Percentiles rank a stretch among this genome's conserved stretches.
Conservation (phyloP, 1,140 invertebrate genomes). For the Drosophila lowei region DNA sequence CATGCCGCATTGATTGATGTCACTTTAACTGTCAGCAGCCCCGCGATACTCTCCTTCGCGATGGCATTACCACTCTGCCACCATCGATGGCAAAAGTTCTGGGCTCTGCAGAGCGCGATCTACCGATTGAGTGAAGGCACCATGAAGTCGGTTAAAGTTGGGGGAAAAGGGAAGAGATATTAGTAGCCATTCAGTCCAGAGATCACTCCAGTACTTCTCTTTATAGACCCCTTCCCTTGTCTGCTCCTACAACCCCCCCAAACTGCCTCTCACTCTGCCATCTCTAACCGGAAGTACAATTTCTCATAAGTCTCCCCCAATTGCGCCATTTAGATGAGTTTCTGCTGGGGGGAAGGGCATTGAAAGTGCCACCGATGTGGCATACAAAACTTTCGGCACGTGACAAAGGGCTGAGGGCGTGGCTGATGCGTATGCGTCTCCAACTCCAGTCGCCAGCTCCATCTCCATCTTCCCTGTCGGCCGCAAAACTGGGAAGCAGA, state of each 20-base stretch:
- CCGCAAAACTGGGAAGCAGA: constrained; percentile 68
- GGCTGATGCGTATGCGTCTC: constrained; percentile 33
- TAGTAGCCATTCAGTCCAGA: too few relatives aligned
- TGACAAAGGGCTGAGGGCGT: constrained; percentile 64
- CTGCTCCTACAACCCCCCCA: too few relatives aligned
- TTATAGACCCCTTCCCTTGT: neutral
- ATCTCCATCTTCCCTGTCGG: constrained; percentile 30
- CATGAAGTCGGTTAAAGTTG: neutral
- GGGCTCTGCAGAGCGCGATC: constrained; percentile 16
- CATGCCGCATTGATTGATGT: constrained; percentile 71
- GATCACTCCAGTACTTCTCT: too few relatives aligned
- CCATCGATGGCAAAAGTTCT: constrained; percentile 24
- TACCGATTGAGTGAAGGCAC: constrained; percentile 23
- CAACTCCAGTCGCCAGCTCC: too few relatives aligned
- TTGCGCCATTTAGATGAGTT: constrained; percentile 77
- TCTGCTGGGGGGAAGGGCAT: constrained; percentile 15
- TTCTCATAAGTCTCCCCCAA: constrained; percentile 70
- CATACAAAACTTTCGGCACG: constrained; percentile 68
- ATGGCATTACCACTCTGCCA: constrained; percentile 51
- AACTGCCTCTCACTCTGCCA: neutral
- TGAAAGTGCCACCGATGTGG: constrained; percentile 10
- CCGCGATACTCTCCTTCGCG: neutral
- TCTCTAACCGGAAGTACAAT: constrained; percentile 53
- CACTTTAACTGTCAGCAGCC: constrained; percentile 57
- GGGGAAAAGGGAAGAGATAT: neutral